A percentile compares a stretch with the other conserved stretches of the same genome.
phyloP scores from a whole-genome alignment of 2,888 invertebrate genomes.

The Galeruca laticollis region DNA sequence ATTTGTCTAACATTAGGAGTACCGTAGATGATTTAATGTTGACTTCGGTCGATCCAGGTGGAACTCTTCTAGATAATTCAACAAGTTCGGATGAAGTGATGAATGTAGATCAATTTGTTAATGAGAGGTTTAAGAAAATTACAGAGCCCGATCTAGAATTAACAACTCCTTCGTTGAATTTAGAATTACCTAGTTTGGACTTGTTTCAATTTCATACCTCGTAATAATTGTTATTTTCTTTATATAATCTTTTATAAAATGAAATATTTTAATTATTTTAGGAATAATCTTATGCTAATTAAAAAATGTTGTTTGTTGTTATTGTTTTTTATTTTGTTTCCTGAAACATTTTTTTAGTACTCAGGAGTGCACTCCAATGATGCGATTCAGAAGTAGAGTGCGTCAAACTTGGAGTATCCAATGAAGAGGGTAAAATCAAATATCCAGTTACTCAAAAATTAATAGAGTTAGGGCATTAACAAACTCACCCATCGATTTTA shows the following conservation, averaged over 20 bases:
- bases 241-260: neutral
- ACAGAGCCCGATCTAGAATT: conserved; percentile 62
- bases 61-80: conserved; percentile 61
- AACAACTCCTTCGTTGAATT: conserved; percentile 54
- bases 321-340: too few relatives aligned
- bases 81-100: conserved; percentile 64
- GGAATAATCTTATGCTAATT: neutral
- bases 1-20: conserved; percentile 53
- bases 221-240: conserved; percentile 36
- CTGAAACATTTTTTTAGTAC: too few relatives aligned
- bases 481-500: too few relatives aligned
- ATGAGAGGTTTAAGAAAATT: conserved; percentile 64
- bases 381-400: too few relatives aligned
- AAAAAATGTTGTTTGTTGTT: neutral
- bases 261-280: neutral
- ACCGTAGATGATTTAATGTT: conserved; percentile 62
- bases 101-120: conserved; percentile 66
- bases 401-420: too few relatives aligned
- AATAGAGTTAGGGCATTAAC: too few relatives aligned
- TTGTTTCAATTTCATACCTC: conserved; percentile 62
- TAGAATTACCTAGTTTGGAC: conserved; percentile 62
- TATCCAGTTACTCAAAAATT: too few relatives aligned
- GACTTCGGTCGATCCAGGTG: conserved; percentile 57
- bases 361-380: too few relatives aligned
- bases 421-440: too few relatives aligned